phyloP scores from a whole-genome alignment of 2,113 vertebrate genomes.

The Sylvietta virens region DNA sequence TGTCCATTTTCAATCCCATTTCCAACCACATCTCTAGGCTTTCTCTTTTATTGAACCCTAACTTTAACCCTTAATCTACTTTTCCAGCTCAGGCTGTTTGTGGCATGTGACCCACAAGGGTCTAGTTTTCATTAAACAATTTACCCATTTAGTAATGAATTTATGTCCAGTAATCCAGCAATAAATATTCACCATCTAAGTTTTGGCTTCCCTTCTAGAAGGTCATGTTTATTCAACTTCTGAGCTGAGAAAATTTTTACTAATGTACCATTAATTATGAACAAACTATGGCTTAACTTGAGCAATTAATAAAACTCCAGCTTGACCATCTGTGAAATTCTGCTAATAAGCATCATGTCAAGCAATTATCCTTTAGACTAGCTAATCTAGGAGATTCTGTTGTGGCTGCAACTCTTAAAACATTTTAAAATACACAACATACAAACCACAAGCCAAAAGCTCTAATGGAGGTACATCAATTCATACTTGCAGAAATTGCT shows the following conservation, averaged over 20 bases:
- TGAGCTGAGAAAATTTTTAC: constrained; percentile 50
- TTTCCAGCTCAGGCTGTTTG: background rate
- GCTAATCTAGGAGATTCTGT: constrained; percentile 23
- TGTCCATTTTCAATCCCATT: background rate
- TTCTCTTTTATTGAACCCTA: background rate
- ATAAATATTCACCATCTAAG: constrained; percentile 59
- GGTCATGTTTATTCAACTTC: constrained; percentile 64
- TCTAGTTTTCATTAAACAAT: background rate
- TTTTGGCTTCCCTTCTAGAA: constrained; percentile 48
- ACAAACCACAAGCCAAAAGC: background rate
- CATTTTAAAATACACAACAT: constrained; percentile 37
- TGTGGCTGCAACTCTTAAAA: constrained; percentile 6
- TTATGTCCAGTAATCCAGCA: constrained; percentile 24
- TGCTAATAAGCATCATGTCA: constrained; percentile 35
- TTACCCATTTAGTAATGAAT: constrained; percentile 37
- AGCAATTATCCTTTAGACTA: constrained; percentile 17
- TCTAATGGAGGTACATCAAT: background rate
- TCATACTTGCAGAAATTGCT: background rate
- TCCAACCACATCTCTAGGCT: background rate
- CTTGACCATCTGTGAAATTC: constrained; percentile 64
- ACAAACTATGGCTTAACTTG: constrained; percentile 54
- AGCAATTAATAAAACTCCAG: constrained; percentile 60
- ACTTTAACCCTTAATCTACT: background rate
- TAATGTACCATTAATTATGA: constrained; percentile 60
- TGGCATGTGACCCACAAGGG: background rate